Evolutionary conservation across 2,797 vertebrate genomes (phyloP), one percentile per base, ranked within the genome.

Genomic region (Hemibagrus guttatus): DNA sequence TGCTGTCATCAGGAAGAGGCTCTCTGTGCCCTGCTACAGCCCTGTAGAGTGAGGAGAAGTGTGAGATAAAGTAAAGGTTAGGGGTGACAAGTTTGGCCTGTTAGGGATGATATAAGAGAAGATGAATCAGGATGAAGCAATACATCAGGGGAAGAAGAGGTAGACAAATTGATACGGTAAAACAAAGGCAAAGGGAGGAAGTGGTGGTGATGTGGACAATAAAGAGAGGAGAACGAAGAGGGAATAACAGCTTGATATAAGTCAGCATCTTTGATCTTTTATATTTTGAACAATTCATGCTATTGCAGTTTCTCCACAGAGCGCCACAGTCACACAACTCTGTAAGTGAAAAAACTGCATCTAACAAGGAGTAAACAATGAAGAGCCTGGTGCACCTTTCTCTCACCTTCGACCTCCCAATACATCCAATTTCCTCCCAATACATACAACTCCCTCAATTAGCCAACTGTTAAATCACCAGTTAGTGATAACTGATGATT

Each of bases 1-100:
- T 98, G 90, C 97, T 97, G 90, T 98, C 98, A 75, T 98, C 98
- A 0, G 97, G 96, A 16, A 98, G 92, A 0, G 98, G 97, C n/a
- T 98, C 97, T 88, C 96, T 96, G 76, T 99, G 98, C 88, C 98
- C 98, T 74, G 92, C 35, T 59, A 61, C 54, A 78, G 4, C 16
- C 0, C 88, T 90, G 86, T 31, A 91, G 91, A 81, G 84, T 56
- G 21, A n/a, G 35, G 21, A 63, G 54, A 31, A 46, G 84, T 89
- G 85, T 89, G 0, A 49, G 87, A 84, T 78, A 90, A 82, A 90
- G 81, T 42, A 58, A 83, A 84, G 85, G 81, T 90, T 82, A 86
- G 49, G 19, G 49, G 17, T 79, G 31, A 86, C 6, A 54, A 78
- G 58, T 71, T 39, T 82, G 54, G 39, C 61, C 14, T 63, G 2